phyloP scores from a whole-genome alignment of 2,113 vertebrate genomes.

The Penelope pileata region DNA sequence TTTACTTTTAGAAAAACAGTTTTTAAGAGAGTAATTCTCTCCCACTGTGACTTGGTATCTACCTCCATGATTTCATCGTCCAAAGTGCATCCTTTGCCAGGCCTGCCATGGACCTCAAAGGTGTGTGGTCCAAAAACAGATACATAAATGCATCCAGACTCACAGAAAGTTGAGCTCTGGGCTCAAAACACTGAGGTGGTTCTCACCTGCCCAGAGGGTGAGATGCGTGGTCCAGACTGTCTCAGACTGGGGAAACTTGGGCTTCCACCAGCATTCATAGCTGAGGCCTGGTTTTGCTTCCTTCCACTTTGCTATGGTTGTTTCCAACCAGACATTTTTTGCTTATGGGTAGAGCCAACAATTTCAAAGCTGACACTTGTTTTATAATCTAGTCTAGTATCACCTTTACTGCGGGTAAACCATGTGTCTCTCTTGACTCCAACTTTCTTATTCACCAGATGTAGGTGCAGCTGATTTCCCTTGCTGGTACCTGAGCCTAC shows the following conservation, averaged over 20 bases:
- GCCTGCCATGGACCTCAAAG: not conserved
- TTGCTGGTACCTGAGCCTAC: not conserved
- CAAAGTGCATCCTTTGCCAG: not conserved
- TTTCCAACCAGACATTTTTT: not conserved
- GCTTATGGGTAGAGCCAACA: not conserved
- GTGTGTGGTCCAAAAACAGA: not conserved
- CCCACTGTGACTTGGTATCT: not conserved
- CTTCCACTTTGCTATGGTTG: not conserved
- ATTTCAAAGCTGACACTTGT: not conserved
- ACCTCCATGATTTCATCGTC: not conserved
- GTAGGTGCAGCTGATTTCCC: not conserved
- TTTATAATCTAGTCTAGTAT: not conserved
- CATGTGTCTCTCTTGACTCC: not conserved
- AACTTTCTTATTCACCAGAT: not conserved
- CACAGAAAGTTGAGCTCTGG: not conserved
- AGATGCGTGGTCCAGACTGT: not conserved
- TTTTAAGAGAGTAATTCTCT: not conserved
- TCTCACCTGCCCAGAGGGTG: not conserved
- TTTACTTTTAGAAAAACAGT: not conserved
- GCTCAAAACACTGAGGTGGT: not conserved
- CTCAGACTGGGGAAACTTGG: not conserved
- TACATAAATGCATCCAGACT: fast-evolving
- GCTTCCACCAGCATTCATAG: not conserved
- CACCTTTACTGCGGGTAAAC: not conserved
- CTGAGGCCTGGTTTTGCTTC: not conserved